Conservation (phyloP, 2,888 invertebrate species). For the Arctia plantaginis region DNA sequence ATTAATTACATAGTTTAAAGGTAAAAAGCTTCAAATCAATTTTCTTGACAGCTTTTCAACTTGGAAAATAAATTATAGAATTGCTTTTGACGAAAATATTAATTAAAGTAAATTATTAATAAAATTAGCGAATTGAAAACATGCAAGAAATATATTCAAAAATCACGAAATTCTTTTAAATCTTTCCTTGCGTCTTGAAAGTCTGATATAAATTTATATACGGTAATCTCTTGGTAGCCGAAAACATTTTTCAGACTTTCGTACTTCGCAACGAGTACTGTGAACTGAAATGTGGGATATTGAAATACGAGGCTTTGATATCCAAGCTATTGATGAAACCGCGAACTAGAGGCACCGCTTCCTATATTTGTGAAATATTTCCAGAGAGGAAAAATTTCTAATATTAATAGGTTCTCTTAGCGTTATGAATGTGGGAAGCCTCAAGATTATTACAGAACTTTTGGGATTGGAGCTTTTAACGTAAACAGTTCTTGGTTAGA, state of each 20-base stretch:
- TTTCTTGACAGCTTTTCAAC: neutral
- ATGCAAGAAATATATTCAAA: neutral
- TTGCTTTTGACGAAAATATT: neutral
- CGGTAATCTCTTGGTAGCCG: constrained; percentile 52
- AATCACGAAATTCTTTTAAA: constrained; percentile 23
- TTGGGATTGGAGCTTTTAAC: neutral
- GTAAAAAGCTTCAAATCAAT: neutral
- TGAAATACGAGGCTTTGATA: constrained; percentile 61
- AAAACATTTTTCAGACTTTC: constrained; percentile 59
- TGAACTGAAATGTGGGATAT: constrained; percentile 55
- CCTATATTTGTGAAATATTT: constrained; percentile 69
- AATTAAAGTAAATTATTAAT: neutral
- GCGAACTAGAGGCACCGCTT: constrained; percentile 55
- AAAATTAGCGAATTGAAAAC: neutral
- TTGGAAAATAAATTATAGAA: neutral
- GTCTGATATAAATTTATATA: constrained; percentile 36
- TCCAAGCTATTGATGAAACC: constrained; percentile 52
- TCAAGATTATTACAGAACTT: constrained; percentile 27
- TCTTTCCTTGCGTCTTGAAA: constrained; percentile 25
- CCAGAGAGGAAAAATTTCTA: constrained; percentile 49
- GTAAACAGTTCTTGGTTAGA: neutral
- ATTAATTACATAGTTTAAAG: neutral
- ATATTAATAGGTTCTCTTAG: constrained; percentile 64
- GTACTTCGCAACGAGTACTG: constrained; percentile 37
- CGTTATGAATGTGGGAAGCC: constrained; percentile 30